Evolutionary conservation across 1,140 invertebrate genomes (phyloP), one percentile per base, ranked within the genome.

Genomic region (Anastrepha ludens): DNA sequence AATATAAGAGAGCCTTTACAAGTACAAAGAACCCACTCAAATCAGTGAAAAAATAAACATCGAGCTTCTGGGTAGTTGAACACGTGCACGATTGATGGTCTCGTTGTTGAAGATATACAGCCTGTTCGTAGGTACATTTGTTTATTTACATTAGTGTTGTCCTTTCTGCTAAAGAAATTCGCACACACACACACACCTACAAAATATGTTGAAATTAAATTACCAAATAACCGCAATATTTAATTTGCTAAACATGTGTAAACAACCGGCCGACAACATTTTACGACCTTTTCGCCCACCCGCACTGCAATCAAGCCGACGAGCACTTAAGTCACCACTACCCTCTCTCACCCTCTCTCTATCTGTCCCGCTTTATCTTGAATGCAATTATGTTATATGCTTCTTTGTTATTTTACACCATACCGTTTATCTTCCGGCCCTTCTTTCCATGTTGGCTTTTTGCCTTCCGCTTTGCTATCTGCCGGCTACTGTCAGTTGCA

Each of bases 181-280:
- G 29, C 29, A 29, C 29, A 29, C 29, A 29, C 29, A 29, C 29
- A 29, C 29, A 29, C 29, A 29, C 1, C 29, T 0, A 29, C 3
- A 65, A 44, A 70, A 70, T 44, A 44, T 41, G 9, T 11, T 15
- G 15, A 70, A 70, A 70, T 70, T 70, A 39, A 70, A 70, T 70
- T 70, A 70, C 67, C 11, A 47, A 70, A 3, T 44, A 70, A 70
- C 67, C 67, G 41, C 67, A 70, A 15, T 70, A 70, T 70, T 70
- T 70, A 70, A 70, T 70, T 70, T 70, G 29, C 39, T 44, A 47
- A 70, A 70, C 41, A 70, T 70, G 67, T 70, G 67, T 70, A 70
- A 47, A 70, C 67, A 70, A 44, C 39, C 11, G 39, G 50, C 6
- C 29, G 29, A 29, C 9, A 55, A 5, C 50, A 7, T 55, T 55